These are phyloP conservation scores for Pollenia angustigena DNA, from an alignment of 2,888 invertebrate species.

Conservation along the genomic window DNA sequence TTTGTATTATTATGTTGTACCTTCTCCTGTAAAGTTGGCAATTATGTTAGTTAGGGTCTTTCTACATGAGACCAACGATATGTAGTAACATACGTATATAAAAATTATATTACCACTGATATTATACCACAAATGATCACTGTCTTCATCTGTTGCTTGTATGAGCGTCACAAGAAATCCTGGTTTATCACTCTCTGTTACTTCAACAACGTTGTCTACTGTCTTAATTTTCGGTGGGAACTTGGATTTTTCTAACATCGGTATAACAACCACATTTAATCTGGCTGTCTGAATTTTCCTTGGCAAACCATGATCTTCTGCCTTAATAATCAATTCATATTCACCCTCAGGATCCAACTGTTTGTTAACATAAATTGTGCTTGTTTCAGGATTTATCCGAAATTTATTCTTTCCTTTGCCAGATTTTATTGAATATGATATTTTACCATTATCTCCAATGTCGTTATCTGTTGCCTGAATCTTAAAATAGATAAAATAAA, in stretches of 20 bases:
- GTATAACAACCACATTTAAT: slow-evolving; percentile 88
- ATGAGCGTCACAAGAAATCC: slow-evolving; percentile 94
- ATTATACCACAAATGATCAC: slow-evolving; percentile 95
- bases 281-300: slow-evolving; percentile 90
- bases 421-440: slow-evolving; percentile 92
- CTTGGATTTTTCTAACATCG: slow-evolving; percentile 86
- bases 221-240: slow-evolving; percentile 87
- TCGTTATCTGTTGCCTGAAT: slow-evolving; percentile 92
- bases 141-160: slow-evolving; percentile 93
- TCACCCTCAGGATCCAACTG: slow-evolving; percentile 87
- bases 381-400: slow-evolving; percentile 92
- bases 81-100: not conserved
- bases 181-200: slow-evolving; percentile 93
- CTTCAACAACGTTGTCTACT: slow-evolving; percentile 88
- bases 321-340: slow-evolving; percentile 84
- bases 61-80: not conserved
- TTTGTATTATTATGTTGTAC: not conserved
- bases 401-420: slow-evolving; percentile 92
- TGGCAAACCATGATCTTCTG: slow-evolving; percentile 91
- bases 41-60: no score
- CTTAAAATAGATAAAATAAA: slow-evolving; percentile 71
- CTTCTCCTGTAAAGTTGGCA: no score
- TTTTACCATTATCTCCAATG: slow-evolving; percentile 91
- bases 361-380: slow-evolving; percentile 91
- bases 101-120: slow-evolving; percentile 89